A percentile compares a stretch with the other conserved stretches of the same genome.
Evolutionary conservation across 1,140 invertebrate genomes (phyloP).

Genomic region (Uloborus diversus): DNA sequence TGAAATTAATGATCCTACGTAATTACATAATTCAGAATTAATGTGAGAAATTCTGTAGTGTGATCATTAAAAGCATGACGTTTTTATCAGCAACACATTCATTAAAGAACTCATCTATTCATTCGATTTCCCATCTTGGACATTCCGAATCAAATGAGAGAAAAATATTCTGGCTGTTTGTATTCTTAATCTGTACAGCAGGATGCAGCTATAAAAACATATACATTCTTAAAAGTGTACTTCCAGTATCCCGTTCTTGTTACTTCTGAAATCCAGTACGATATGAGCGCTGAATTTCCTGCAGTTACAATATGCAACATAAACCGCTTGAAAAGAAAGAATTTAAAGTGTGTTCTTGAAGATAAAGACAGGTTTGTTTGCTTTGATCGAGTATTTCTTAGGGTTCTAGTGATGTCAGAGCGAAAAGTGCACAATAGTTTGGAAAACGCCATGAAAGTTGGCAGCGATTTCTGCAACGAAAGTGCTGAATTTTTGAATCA

Average conservation of each 20-base stretch:
- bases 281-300: not conserved
- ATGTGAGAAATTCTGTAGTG: too few relatives aligned
- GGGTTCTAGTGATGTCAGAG: not conserved
- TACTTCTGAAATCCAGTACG: not conserved
- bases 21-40: too few relatives aligned
- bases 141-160: not conserved
- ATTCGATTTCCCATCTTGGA: not conserved
- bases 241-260: slow-evolving; percentile 15
- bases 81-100: too few relatives aligned
- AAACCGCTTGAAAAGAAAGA: slow-evolving; percentile 3
- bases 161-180: slow-evolving; percentile 3
- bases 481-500: not conserved
- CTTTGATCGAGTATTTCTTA: not conserved
- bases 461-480: not conserved
- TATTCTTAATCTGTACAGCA: not conserved
- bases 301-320: slow-evolving; percentile 31
- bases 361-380: not conserved
- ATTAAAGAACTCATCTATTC: slow-evolving; percentile 16
- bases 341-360: not conserved
- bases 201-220: slow-evolving; percentile 10
- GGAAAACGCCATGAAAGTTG: not conserved
- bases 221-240: not conserved
- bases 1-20: too few relatives aligned
- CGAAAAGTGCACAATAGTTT: not conserved
- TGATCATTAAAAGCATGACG: too few relatives aligned